Base-by-base conservation (phyloP, 2,888 invertebrate species). In the Caenorhabditis panamensis region DNA sequence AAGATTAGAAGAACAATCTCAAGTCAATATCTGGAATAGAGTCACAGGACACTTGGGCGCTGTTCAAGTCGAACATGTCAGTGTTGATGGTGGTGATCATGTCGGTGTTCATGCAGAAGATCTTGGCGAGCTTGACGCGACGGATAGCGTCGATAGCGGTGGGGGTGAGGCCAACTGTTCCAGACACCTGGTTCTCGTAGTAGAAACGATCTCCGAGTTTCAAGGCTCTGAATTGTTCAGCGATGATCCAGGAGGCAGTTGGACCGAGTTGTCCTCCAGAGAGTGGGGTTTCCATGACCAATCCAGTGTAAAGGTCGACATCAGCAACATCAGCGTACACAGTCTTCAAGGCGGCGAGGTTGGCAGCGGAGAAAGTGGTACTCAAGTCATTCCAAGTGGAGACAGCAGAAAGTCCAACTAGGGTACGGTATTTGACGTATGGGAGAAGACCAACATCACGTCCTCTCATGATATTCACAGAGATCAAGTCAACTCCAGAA, bases 401-500 rank as follows among this genome's bases (percentile, higher is more conserved):
- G 16, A 82, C 82, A 24, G 49, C n/a, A 2, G 79, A 37, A 11
- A 82, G 58, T n/a, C 83, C 83, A 24, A 73, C 83, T 0, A 71
- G 36, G 6, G 9, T 37, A 49, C 79, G 68, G 64, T 75, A 75
- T 18, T 64, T 69, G 44, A 69, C 64, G 37, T 79, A 79, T 13
- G 79, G 79, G 11, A 73, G 68, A 49, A 86, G 78, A 36, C 86
- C 86, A n/a, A 82, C 73, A 44, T 86, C 86, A n/a, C 86, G 51
- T 0, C 95, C 96, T 68, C 95, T 92, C 91, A 95, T 95, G 16
- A 96, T 93, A 90, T 96, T 96, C 22, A 96, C 92, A 0, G 96
- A 94, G n/a, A 96, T 94, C 66, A 97, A 92, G 92, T 97, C 96
- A 73, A 96, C 93, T 6, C 96, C 96, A 0, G 96, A 79, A 11